A percentile compares a stretch with the other conserved stretches of the same genome.
These are phyloP conservation scores for Platycheirus rosarum DNA, from an alignment of 2,888 invertebrate species.

Conservation along the genomic window DNA sequence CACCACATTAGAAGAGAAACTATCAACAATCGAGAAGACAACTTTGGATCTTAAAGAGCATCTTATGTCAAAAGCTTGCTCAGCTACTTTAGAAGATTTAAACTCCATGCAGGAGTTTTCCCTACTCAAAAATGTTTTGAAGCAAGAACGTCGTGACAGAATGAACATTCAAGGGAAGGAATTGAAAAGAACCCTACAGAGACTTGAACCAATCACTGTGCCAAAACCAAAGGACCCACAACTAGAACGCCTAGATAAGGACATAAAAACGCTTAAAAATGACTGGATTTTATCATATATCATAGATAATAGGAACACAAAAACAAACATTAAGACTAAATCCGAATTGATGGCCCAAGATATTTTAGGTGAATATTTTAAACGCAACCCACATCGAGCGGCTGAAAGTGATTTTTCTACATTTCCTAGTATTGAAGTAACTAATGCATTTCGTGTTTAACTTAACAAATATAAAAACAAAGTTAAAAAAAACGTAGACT, in stretches of 20 bases:
- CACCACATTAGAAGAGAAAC: slow-evolving; percentile 95
- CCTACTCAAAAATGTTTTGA: slow-evolving; percentile 83
- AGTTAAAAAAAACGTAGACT: slow-evolving; percentile 7
- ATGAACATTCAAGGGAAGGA: slow-evolving; percentile 83
- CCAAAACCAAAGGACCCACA: slow-evolving; percentile 79
- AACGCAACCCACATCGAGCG: slow-evolving; percentile 80
- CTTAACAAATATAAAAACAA: slow-evolving; percentile 26
- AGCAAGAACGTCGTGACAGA: slow-evolving; percentile 84
- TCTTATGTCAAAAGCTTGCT: slow-evolving; percentile 83
- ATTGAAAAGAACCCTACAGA: slow-evolving; percentile 83
- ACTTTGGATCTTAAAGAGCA: slow-evolving; percentile 93
- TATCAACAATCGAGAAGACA: slow-evolving; percentile 93
- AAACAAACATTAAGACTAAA: slow-evolving; percentile 41
- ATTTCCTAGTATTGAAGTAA: slow-evolving; percentile 77
- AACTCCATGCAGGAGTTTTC: slow-evolving; percentile 84
- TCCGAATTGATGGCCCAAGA: slow-evolving; percentile 77
- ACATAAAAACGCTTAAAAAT: slow-evolving; percentile 76
- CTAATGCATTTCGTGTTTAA: slow-evolving; percentile 66
- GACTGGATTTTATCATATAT: slow-evolving; percentile 78
- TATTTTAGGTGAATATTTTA: slow-evolving; percentile 80
- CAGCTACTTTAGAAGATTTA: slow-evolving; percentile 57
- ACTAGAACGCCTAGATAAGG: slow-evolving; percentile 79
- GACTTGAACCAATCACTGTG: slow-evolving; percentile 84
- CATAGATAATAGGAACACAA: slow-evolving; percentile 75
- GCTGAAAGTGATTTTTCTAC: slow-evolving; percentile 79